Percentiles rank a stretch among this genome's conserved stretches.
These are phyloP conservation scores for Coendou prehensilis DNA, from an alignment of 2,797 vertebrate species.

Conservation along the genomic window DNA sequence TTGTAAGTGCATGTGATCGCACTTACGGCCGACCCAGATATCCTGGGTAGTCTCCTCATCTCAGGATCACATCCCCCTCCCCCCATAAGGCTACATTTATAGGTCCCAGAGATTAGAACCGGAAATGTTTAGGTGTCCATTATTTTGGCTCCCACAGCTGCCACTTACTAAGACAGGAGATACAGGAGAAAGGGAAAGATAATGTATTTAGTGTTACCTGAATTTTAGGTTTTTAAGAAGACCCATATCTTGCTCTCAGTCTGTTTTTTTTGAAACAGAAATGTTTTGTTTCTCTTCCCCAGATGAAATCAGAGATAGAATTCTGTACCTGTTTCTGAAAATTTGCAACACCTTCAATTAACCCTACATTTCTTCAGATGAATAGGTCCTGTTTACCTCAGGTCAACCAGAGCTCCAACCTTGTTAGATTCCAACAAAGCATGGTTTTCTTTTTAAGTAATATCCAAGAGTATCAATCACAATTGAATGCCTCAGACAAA, in stretches of 20 bases:
- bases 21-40: not conserved
- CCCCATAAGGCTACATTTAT: not conserved
- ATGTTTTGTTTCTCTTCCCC: not conserved
- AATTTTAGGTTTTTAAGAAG: conserved; percentile 18
- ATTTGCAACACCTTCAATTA: not conserved
- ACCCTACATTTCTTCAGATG: not conserved
- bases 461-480: conserved; percentile 7
- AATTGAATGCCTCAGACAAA: not conserved
- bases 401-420: not conserved
- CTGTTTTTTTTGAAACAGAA: not conserved
- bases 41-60: not conserved
- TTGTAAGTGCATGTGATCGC: not conserved
- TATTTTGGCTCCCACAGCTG: not conserved
- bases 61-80: not conserved
- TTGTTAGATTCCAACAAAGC: not conserved
- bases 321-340: not conserved
- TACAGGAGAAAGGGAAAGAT: not conserved
- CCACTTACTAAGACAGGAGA: not conserved
- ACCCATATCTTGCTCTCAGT: not conserved
- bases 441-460: not conserved
- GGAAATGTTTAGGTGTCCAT: not conserved
- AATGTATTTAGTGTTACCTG: not conserved
- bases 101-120: not conserved
- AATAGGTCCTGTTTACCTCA: not conserved
- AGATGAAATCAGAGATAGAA: not conserved